phyloP scores from a whole-genome alignment of 2,888 invertebrate species.

The Eupeodes latifasciatus region DNA sequence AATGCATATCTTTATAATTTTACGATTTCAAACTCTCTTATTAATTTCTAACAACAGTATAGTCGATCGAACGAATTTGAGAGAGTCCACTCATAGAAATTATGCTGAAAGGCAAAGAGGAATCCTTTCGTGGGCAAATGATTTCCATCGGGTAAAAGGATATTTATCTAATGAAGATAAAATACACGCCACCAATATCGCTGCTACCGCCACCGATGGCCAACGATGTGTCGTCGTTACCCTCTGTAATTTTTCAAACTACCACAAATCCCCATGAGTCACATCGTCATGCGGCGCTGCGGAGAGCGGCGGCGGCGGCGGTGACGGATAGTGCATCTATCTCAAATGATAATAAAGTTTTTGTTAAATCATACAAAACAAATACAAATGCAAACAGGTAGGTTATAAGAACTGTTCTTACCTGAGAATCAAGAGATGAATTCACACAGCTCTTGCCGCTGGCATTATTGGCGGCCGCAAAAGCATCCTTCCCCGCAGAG shows the following conservation, averaged over 20 bases:
- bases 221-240: no score
- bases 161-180: constrained; percentile 64
- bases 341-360: neutral
- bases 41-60: neutral
- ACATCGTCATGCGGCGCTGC: neutral
- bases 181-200: constrained; percentile 31
- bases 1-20: neutral
- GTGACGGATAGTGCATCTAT: neutral
- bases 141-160: constrained; percentile 3
- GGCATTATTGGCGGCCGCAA: neutral
- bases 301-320: no score
- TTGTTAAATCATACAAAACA: neutral
- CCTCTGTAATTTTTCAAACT: constrained; percentile 46
- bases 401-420: constrained; percentile 64
- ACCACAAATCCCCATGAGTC: constrained; percentile 12
- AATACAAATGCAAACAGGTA: neutral
- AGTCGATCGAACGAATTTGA: neutral
- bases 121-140: neutral
- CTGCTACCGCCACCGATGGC: no score
- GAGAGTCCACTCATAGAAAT: neutral
- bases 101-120: neutral
- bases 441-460: constrained; percentile 65
- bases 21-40: neutral
- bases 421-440: constrained; percentile 78
- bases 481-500: constrained; percentile 57